Evolutionary conservation across 2,113 vertebrate species (phyloP).

Genomic region (Xiphophorus hellerii): DNA sequence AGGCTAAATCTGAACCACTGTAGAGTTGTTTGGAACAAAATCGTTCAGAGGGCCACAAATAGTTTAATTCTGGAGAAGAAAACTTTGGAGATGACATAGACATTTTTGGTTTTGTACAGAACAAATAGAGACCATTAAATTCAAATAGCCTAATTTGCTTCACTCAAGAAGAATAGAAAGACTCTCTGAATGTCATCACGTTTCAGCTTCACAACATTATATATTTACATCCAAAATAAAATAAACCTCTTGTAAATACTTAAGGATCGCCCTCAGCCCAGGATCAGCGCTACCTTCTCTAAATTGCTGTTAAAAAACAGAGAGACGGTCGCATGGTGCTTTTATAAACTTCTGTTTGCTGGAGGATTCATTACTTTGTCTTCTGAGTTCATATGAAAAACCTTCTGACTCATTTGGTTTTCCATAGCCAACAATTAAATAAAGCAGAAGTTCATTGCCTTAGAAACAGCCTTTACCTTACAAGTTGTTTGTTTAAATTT

Average conservation of each 20-base stretch:
- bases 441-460: too few species aligned
- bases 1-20: too few species aligned
- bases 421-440: too few species aligned
- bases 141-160: background rate
- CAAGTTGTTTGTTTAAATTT: too few species aligned
- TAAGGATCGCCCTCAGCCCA: background rate
- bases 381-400: background rate
- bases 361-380: too few species aligned
- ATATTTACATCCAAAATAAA: background rate
- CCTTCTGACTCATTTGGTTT: background rate
- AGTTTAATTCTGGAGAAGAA: background rate
- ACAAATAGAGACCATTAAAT: too few species aligned
- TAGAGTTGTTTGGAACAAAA: too few species aligned
- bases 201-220: background rate
- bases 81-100: background rate
- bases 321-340: background rate
- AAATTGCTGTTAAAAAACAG: background rate
- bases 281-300: background rate
- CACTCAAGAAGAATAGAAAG: background rate
- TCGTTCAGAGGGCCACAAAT: too few species aligned
- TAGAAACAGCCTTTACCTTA: too few species aligned
- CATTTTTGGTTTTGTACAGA: background rate
- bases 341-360: background rate
- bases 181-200: background rate
- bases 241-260: background rate